Percentiles rank a stretch among this genome's conserved stretches.
These are phyloP conservation scores for Bombyx mandarina DNA, from an alignment of 1,140 invertebrate species.

Conservation along the genomic window DNA sequence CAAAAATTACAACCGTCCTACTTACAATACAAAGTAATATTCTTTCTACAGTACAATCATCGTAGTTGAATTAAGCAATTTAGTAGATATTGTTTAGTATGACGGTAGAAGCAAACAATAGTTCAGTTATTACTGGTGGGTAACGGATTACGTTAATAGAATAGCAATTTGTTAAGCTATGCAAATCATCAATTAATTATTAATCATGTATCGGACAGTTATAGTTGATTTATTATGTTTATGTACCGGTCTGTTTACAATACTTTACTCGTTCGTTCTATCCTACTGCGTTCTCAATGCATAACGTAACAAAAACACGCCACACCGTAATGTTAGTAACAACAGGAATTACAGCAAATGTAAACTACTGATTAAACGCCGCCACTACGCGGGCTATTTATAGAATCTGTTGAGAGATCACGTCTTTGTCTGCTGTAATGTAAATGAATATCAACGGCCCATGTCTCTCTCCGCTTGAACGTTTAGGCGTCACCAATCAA, in stretches of 20 bases:
- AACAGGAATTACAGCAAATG: conserved; percentile 35
- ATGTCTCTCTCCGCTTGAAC: conserved; percentile 9
- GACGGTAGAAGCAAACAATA: too few species aligned
- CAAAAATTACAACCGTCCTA: too few species aligned
- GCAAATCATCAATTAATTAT: not conserved
- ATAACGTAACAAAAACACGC: conserved; percentile 11
- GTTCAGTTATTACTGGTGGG: too few species aligned
- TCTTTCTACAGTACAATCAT: too few species aligned
- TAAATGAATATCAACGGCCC: conserved; percentile 47
- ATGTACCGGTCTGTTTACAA: not conserved
- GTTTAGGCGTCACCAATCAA: conserved; percentile 25
- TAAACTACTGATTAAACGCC: conserved; percentile 64
- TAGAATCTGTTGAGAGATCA: conserved; percentile 63
- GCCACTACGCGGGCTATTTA: conserved; percentile 56
- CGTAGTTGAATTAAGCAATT: too few species aligned
- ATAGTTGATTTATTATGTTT: not conserved
- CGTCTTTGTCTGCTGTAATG: conserved; percentile 60
- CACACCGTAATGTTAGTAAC: conserved; percentile 16
- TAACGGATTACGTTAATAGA: too few species aligned
- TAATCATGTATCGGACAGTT: conserved; percentile 1
- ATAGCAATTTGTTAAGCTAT: not conserved
- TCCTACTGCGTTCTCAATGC: not conserved
- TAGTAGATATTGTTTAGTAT: too few species aligned
- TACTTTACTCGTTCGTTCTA: not conserved
- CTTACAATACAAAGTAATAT: too few species aligned